Evolutionary conservation across 2,113 vertebrate genomes (phyloP).

Genomic region (Sinocyclocheilus anshuiensis): DNA sequence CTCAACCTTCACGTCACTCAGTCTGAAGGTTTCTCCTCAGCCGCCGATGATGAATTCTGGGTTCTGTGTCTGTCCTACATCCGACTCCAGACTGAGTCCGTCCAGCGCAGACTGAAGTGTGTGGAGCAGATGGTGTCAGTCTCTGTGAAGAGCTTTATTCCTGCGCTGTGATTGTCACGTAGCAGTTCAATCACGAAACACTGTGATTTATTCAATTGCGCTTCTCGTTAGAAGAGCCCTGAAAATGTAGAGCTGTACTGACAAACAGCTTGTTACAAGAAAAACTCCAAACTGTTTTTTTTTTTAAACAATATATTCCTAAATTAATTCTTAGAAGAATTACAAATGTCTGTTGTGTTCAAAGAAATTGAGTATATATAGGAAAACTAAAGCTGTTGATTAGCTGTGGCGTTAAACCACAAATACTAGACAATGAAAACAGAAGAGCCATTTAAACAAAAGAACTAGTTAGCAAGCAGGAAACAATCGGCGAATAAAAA

Average conservation of each 20-base stretch:
- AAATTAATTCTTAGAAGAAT: too few relatives aligned
- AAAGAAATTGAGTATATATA: too few relatives aligned
- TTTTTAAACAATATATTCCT: too few relatives aligned
- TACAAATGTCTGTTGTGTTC: too few relatives aligned
- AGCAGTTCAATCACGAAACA: neutral
- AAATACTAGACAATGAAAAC: too few relatives aligned
- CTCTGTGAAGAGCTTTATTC: slow-evolving; percentile 6
- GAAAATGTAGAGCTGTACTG: neutral
- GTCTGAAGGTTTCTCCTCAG: neutral
- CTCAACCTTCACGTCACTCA: slow-evolving; percentile 1
- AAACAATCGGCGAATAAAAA: too few relatives aligned
- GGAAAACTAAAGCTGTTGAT: too few relatives aligned
- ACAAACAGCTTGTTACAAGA: neutral
- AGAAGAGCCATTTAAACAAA: too few relatives aligned
- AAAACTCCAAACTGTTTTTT: neutral
- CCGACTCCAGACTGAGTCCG: neutral
- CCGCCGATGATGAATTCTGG: neutral
- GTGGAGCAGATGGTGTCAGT: slow-evolving; percentile 3
- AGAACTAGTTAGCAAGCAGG: too few relatives aligned
- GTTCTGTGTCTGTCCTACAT: neutral
- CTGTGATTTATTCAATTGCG: neutral
- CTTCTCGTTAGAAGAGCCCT: neutral
- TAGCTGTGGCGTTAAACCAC: too few relatives aligned
- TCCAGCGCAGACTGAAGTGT: neutral
- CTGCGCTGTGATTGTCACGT: slow-evolving; percentile 1